Evolutionary conservation across 30 jellyfish, hydroid and myxozoan species (phyloP), one percentile per base, ranked within the genome.

Genomic region (Cassiopea andromeda): DNA sequence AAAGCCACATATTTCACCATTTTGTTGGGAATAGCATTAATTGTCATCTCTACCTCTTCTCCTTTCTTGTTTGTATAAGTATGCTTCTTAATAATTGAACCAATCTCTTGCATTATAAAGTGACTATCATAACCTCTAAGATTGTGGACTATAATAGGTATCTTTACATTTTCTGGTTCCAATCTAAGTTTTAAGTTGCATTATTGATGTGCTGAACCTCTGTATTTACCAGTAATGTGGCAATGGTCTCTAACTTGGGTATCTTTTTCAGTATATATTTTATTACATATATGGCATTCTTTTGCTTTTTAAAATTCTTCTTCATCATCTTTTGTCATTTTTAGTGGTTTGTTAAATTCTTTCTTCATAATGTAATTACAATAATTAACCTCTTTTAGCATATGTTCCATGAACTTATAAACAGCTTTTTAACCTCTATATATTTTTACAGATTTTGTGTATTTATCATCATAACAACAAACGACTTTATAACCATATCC

Each of bases 141-240:
- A 61, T 92, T 92, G 57, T 92, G 98, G 57, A 92, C 68, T 6
- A 92, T 73, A 79, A 73, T 84, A 7, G 98, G 93, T n/a, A 92
- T 87, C 73, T 92, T 92, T 47, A 81, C 59, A 17, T 75, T 64
- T 83, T 90, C 69, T 85, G 79, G 46, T 50, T 82, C 60, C 38
- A 89, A 19, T 70, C 73, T 9, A 70, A 57, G 85, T 61, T 89
- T 75, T 59, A 89, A 82, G 69, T 89, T 89, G 47, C 96, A 89
- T 44, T 80, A 75, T 61, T 48, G 44, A 66, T 89, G 92, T 6
- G 96, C 96, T 2, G 96, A 67, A 48, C 96, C 92, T 59, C 88
- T 45, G 90, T 79, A 89, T 72, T 81, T 80, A 12, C 96, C 97
- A 1, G 89, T 81, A 54, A 82, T 54, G 46, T 90, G 97, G 59